Base-by-base conservation (phyloP, 2,797 vertebrate species). In the Argya squamiceps region DNA sequence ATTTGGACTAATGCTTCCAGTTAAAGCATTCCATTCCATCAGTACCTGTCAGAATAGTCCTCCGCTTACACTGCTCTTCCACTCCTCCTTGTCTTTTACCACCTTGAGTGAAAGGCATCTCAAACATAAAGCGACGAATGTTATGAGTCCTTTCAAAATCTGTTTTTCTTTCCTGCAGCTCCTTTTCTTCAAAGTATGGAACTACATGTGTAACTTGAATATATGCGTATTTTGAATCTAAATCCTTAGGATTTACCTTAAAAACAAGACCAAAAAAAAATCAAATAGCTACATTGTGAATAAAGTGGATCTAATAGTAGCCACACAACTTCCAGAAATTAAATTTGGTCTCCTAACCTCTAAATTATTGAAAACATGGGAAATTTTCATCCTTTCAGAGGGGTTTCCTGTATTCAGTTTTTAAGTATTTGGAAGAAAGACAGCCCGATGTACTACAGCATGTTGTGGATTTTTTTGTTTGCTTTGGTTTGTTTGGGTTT, bases 61-160 rank as follows among this genome's bases (percentile, higher is more conserved):
- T 97, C 4, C 99, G 98, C 65, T 99, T 99, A 77, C 99, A 99
- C 96, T 99, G 99, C 63, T 99, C 99, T 79, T 99, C 99, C 22
- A 99, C 99, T 1, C 99, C 99, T 2, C 99, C 99, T 91, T 99
- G 99, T 94, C 98, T 98, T 95, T 99, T 99, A 26, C 99, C 99
- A 6, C 98, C 98, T 88, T 98, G 98, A 3, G 99, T 99, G 96
- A 99, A 99, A 11, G 99, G 99, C 94, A 99, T 99, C 98, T 99
- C 99, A 18, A 99, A 99, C 96, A 99, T 99, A 77, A 99, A 99
- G 71, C 99, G 99, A 16, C 99, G 98, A 81, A 99, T 99, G 96
- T 99, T 99, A 93, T 99, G 99, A 94, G 98, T 99, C 92, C 98
- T 99, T 97, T 99, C 99, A 62, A 99, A 99, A 92, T 99, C 99